Percentiles rank a stretch among this genome's conserved stretches.
Evolutionary conservation across 2,888 invertebrate genomes (phyloP).

Genomic region (Coelopa pilipes): DNA sequence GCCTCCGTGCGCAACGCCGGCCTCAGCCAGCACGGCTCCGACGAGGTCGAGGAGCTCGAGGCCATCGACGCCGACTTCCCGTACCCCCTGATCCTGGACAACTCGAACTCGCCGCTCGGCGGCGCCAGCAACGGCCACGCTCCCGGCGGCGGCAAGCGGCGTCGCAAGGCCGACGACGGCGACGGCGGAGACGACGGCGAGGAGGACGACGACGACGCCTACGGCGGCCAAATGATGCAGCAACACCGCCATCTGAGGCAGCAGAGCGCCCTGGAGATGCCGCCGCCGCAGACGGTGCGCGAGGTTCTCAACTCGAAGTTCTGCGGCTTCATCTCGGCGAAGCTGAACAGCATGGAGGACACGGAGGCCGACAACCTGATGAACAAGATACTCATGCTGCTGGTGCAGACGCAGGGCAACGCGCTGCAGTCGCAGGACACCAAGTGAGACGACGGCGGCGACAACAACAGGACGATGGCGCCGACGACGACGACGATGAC

Average conservation of each 20-base stretch:
- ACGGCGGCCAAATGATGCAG: slow-evolving; percentile 62
- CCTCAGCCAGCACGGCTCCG: slow-evolving; percentile 53
- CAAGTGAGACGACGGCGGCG: not conserved
- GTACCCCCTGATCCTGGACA: slow-evolving; percentile 62
- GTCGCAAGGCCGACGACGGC: slow-evolving; percentile 49
- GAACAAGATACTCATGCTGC: slow-evolving; percentile 62
- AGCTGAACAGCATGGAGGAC: slow-evolving; percentile 64
- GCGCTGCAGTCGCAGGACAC: slow-evolving; percentile 20
- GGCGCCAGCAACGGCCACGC: slow-evolving; percentile 38
- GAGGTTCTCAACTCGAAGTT: slow-evolving; percentile 64
- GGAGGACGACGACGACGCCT: slow-evolving; percentile 51
- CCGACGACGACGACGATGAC: not conserved
- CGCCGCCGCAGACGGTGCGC: slow-evolving; percentile 62
- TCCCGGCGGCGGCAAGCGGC: slow-evolving; percentile 48
- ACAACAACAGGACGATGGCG: not conserved
- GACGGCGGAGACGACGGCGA: slow-evolving; percentile 43
- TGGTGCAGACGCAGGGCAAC: slow-evolving; percentile 58
- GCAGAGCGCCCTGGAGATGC: slow-evolving; percentile 56
- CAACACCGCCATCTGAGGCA: slow-evolving; percentile 62
- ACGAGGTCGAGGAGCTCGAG: slow-evolving; percentile 62
- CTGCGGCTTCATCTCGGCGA: slow-evolving; percentile 64
- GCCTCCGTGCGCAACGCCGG: slow-evolving; percentile 44
- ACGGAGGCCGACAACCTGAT: slow-evolving; percentile 64
- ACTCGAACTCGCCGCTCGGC: slow-evolving; percentile 55
- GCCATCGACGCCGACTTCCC: slow-evolving; percentile 65